These are phyloP conservation scores for Idris sp. DNA, from an alignment of 1,140 invertebrate species.

Conservation along the genomic window DNA sequence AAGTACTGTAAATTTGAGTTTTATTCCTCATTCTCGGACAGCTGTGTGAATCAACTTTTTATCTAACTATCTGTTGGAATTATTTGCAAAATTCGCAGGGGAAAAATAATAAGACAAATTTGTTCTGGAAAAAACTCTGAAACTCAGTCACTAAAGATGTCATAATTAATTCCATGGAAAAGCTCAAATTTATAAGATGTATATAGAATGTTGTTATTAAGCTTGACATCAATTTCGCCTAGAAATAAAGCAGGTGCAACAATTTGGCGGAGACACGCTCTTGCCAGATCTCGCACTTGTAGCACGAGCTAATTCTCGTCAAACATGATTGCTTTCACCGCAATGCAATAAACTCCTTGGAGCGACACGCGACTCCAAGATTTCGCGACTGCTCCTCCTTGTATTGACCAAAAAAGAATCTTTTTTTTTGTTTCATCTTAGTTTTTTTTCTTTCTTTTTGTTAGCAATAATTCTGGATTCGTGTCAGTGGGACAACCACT, in stretches of 20 bases:
- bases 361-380: slow-evolving; percentile 47
- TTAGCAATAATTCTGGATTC: slow-evolving; percentile 18
- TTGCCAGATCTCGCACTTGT: slow-evolving; percentile 40
- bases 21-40: slow-evolving; percentile 5
- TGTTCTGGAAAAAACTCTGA: no score
- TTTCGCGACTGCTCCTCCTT: slow-evolving; percentile 17
- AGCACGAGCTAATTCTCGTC: slow-evolving; percentile 50
- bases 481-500: slow-evolving; percentile 36
- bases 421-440: no score
- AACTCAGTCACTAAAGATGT: no score
- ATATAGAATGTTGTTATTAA: slow-evolving; percentile 10
- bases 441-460: no score
- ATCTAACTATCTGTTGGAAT: no score
- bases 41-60: slow-evolving; percentile 25
- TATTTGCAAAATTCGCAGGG: no score
- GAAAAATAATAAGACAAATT: no score
- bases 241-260: slow-evolving; percentile 45
- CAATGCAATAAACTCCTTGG: slow-evolving; percentile 44
- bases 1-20: slow-evolving; percentile 28
- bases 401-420: slow-evolving; percentile 15
- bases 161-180: no score
- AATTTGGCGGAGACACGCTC: slow-evolving; percentile 31
- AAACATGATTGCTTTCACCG: slow-evolving; percentile 55
- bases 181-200: no score
- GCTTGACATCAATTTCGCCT: slow-evolving; percentile 20